Base-by-base conservation (phyloP, 2,797 vertebrate species). In the Rousettus madagascariensis region DNA sequence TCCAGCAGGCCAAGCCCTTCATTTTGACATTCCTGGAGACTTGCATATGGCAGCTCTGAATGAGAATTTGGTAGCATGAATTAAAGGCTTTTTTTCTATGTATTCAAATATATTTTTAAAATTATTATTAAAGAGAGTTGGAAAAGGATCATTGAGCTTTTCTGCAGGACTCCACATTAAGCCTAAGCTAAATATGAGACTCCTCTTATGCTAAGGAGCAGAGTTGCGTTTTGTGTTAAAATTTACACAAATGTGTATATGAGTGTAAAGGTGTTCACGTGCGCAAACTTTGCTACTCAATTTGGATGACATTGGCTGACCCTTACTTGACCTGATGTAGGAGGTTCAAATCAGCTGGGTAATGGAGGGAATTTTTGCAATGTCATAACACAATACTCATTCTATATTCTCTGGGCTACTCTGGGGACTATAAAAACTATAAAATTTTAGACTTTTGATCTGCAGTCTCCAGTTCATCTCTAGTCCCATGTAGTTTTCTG, bases 391-490 rank as follows among this genome's bases (percentile, higher is more conserved):
- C 57, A 80, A 30, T 87, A 51, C 51, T 95, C 55, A 59, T 72
- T 79, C 10, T 36, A 6, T 88, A 69, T 1, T 83, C 13, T 90
- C 68, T 55, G n/a, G 20, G 17, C 75, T 86, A n/a, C 38, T 85
- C 57, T 53, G 5, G 36, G 30, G 74, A 74, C 36, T 83, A 16
- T 86, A 83, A 94, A 46, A 83, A 38, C 8, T 86, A 9, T 55
- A 74, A 22, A 74, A 53, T 65, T 94, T 94, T 85, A 87, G 51
- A 33, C 66, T 65, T 95, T 96, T 94, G 72, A 61, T 86, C 72
- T 79, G 51, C 6, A 91, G 43, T 15, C 24, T 90, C 43, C 28
- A 68, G 8, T 90, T 96, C 46, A 74, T 80, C 51, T 33, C 13
- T 77, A 13, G 43, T 79, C 65, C 51, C 75, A 16, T 61, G 63